Percentiles rank a stretch among this genome's conserved stretches.
Conservation (phyloP, 2,113 vertebrate species). For the Uropsilus gracilis region DNA sequence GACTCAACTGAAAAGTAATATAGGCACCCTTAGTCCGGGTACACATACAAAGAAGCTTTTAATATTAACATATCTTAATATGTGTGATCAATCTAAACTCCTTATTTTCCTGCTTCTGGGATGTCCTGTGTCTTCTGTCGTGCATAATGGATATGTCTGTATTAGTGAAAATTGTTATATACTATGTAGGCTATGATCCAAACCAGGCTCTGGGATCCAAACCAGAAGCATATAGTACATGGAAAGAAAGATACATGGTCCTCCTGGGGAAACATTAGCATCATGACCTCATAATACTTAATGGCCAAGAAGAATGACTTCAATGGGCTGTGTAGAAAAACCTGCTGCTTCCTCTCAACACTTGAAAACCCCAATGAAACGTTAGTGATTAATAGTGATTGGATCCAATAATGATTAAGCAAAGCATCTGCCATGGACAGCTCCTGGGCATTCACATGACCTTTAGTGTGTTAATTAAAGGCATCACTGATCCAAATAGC, state of each 20-base stretch:
- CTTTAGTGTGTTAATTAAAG: conserved; percentile 74
- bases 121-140: not conserved
- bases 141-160: not conserved
- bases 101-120: not conserved
- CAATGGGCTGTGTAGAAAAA: conserved; percentile 51
- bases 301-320: conserved; percentile 57
- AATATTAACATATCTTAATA: not conserved
- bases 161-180: not conserved
- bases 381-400: conserved; percentile 71
- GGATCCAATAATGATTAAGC: conserved; percentile 66
- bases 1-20: not conserved
- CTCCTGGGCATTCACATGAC: conserved; percentile 20
- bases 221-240: not conserved
- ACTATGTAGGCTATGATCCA: not conserved
- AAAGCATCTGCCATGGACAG: conserved; percentile 55
- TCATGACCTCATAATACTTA: conserved; percentile 53
- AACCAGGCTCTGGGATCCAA: not conserved
- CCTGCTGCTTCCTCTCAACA: conserved; percentile 60
- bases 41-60: not conserved
- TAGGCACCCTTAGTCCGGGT: not conserved
- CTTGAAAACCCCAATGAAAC: conserved; percentile 52
- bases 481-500: conserved; percentile 51
- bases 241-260: conserved; percentile 11
- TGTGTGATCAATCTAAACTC: not conserved
- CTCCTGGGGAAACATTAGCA: conserved; percentile 60